Evolutionary conservation across 2,113 vertebrate genomes (phyloP), one percentile per base, ranked within the genome.

Genomic region (Xenopus laevis): DNA sequence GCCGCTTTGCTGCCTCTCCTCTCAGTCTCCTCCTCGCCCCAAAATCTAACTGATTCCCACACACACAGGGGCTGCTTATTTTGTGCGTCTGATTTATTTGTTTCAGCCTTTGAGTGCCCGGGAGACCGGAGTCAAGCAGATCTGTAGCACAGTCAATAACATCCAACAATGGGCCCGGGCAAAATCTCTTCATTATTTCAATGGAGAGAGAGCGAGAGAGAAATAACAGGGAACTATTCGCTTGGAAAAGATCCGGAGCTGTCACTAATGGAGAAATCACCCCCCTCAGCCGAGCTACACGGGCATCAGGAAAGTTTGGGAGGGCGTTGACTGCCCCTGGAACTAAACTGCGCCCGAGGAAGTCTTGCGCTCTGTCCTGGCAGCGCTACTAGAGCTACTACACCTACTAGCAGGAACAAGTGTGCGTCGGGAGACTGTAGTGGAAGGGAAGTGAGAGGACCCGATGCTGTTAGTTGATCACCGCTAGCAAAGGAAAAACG

Each of bases 31-130:
- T n/a, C n/a, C 87, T 87, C 87, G 90, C 89, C 87, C 86, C 87
- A 88, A 79, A 93, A 92, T 91, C 92, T 88, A 87, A 91, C 91
- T 90, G 87, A 86, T 92, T 88, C 83, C 89, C 89, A 91, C 86
- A 88, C 81, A 86, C 82, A 88, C n/a, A n/a, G n/a, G n/a, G n/a
- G n/a, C 91, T 92, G 92, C 88, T 86, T 82, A 75, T 93, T 93
- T 93, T 93, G 95, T 95, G n/a, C 92, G 88, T n/a, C n/a, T n/a
- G n/a, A n/a, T n/a, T n/a, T 93, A 93, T 96, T 96, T 91, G 89
- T 95, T 94, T 96, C 94, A 94, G 93, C 92, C 93, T 94, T 92
- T 92, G 87, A 90, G 83, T 85, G 89, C 89, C 87, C 89, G 83
- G 81, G 83, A 92, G 88, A 85, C 86, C 83, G 86, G 87, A 87